Base-by-base conservation (phyloP, 2,888 invertebrate species). In the Phrixothrix hirtus region DNA sequence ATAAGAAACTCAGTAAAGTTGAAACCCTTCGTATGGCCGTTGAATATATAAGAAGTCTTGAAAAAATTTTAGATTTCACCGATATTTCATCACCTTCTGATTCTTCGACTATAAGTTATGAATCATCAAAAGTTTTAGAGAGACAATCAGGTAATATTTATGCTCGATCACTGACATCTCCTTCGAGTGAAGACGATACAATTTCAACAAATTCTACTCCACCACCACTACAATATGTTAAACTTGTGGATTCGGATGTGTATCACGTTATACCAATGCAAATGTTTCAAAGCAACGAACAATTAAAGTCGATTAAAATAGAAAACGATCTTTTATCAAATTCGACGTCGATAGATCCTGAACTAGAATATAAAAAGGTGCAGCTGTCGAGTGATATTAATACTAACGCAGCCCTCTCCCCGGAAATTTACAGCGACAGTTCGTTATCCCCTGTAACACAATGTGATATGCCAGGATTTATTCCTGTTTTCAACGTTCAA, bases 21-120 rank as follows among this genome's bases (percentile, higher is more conserved):
- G 95, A 95, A 69, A 95, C 95, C 0, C 78, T 95, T 30, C 79
- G 88, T 60, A 81, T 93, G 65, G 95, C 95, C 1, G 92, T 95
- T 31, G 93, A 94, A 73, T 95, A 95, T 68, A 95, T 95, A 59
- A 83, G 86, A 49, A 89, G 89, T 63, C 79, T 95, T 43, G 16
- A 31, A 21, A 36, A 21, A 36, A 7, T 34, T n/a, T 13, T 34
- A 9, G 14, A 14, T 2, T 6, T 14, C 7, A 14, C n/a, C 15
- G 34, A 34, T 14, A 14, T 15, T 34, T 34, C 16, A 16, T 16
- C 34, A 11, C n/a, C n/a, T n/a, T n/a, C n/a, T n/a, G n/a, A n/a
- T n/a, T 14, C 47, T n/a, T 14, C 12, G 14, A 7, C 39, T n/a
- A 14, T 26, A n/a, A 46, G 15, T 11, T 52, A 52, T 14, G 31